Base-by-base conservation (phyloP, 2,888 invertebrate species). In the Aricia artaxerxes region DNA sequence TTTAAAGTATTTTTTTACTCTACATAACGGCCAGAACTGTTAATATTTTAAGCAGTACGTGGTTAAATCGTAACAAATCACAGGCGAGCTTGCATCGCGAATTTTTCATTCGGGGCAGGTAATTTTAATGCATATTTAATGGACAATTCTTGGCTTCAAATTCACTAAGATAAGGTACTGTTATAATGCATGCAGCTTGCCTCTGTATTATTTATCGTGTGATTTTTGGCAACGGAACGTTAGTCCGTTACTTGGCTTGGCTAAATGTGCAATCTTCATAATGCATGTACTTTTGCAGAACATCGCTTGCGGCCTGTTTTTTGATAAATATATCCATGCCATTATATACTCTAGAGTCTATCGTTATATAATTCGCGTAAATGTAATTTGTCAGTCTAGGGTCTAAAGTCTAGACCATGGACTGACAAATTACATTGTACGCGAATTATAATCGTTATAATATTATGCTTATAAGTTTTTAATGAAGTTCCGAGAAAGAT, bases 101-200 rank as follows among this genome's bases (percentile, higher is more conserved):
- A 91, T 92, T 92, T 91, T 91, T 93, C 89, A 92, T 91, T 88
- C 88, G 84, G 85, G 90, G 87, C 93, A 94, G 94, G 94, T 94
- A 94, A 94, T 94, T 94, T 94, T 94, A 94, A 94, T 94, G 94
- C 93, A 94, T 94, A 94, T 92, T 92, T 94, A 94, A 94, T 93
- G 94, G 93, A 90, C 92, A 88, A 91, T 91, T 93, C 92, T 94
- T 94, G 94, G 94, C 94, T 94, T 94, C 93, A 94, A 94, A 94
- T 92, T 90, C 93, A 88, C 91, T 90, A 92, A 92, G 94, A 94
- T 94, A 94, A 93, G 94, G 93, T 92, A 90, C 87, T 88, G 89
- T 89, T 89, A 92, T 94, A 94, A 94, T 93, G 93, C 93, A 94
- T 93, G 90, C 93, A 92, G 93, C 93, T 91, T 92, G 92, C 91